Conservation (phyloP, 2,113 vertebrate genomes). For the Chinchilla lanigera region DNA sequence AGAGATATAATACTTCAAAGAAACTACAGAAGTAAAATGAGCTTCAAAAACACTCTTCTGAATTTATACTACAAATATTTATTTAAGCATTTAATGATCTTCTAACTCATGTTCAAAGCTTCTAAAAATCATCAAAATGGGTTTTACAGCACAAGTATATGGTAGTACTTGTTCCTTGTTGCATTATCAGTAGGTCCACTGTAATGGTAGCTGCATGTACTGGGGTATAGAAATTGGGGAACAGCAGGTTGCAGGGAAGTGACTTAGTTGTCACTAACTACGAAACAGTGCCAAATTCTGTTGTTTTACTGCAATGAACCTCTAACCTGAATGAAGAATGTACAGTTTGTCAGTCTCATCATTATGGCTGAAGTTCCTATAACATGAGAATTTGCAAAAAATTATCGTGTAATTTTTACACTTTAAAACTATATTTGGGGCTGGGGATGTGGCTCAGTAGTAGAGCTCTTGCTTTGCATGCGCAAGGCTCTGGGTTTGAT, state of each 20-base stretch:
- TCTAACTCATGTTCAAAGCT: constrained; percentile 60
- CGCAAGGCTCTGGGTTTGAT: background rate
- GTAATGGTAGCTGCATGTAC: background rate
- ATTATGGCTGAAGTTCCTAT: background rate
- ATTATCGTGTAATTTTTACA: background rate
- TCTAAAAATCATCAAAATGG: constrained; percentile 12
- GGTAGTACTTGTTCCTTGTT: background rate
- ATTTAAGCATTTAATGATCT: constrained; percentile 67
- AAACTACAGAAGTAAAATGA: constrained; percentile 66
- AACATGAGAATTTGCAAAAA: background rate
- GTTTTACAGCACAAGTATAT: background rate
- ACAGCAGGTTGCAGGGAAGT: background rate
- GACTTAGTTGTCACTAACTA: background rate
- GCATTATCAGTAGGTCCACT: background rate
- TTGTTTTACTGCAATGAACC: background rate
- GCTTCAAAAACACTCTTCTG: constrained; percentile 52
- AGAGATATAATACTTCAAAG: constrained; percentile 56
- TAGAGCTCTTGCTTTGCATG: background rate
- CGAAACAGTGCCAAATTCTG: background rate
- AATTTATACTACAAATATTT: constrained; percentile 62
- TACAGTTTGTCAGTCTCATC: background rate
- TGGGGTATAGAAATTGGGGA: rapidly evolving
- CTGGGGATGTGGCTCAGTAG: background rate
- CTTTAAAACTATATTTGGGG: background rate
- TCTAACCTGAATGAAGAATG: background rate